Conservation (phyloP, 2,888 invertebrate genomes). For the Emmelina monodactyla region DNA sequence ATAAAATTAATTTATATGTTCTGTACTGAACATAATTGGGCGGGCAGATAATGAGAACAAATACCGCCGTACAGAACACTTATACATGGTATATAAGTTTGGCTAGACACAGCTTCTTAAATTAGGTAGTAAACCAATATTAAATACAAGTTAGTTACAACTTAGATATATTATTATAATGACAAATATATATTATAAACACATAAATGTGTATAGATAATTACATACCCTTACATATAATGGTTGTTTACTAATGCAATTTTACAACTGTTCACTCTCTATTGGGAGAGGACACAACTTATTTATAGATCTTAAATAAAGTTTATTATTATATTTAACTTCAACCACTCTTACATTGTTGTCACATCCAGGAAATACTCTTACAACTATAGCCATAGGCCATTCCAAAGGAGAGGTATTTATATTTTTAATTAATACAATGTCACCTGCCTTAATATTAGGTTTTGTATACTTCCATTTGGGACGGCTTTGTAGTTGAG, state of each 20-base stretch:
- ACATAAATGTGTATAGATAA: no score
- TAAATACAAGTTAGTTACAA: not conserved
- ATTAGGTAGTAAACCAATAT: not conserved
- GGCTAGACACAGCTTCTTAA: not conserved
- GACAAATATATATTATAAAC: not conserved
- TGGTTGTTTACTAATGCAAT: not conserved
- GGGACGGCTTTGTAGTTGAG: constrained; percentile 10
- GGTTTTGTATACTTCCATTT: constrained; percentile 9
- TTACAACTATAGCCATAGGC: constrained; percentile 8
- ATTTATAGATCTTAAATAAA: constrained; percentile 5
- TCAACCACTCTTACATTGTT: constrained; percentile 7
- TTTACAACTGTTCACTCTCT: not conserved
- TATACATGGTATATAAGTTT: not conserved
- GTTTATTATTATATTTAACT: constrained; percentile 5
- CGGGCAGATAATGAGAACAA: not conserved
- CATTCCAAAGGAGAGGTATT: constrained; percentile 6
- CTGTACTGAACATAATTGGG: not conserved
- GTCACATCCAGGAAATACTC: constrained; percentile 5
- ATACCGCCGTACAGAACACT: not conserved
- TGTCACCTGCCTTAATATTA: constrained; percentile 12
- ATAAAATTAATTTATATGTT: no score
- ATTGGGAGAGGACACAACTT: constrained; percentile 8
- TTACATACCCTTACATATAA: not conserved
- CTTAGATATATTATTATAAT: not conserved
- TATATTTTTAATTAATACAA: constrained; percentile 6